Evolutionary conservation across 2,888 invertebrate species (phyloP), one percentile per base, ranked within the genome.

Genomic region (Agapostemon virescens): DNA sequence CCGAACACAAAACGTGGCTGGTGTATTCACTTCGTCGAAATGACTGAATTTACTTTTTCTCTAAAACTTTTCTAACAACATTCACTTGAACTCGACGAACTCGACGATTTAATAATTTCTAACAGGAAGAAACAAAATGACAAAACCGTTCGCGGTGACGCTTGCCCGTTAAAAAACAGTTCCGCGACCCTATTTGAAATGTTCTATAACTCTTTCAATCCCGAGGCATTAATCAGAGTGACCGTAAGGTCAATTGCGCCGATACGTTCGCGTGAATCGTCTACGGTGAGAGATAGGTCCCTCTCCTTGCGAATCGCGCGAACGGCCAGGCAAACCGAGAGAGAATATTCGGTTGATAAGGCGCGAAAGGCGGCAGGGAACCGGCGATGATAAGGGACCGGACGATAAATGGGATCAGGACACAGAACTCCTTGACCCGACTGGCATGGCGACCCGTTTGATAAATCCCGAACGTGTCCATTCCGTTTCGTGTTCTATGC

Each of bases 391-490:
- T 15, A 33, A 79, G 30, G 36, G 23, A 13, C 2, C 1, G 6
- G 9, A 42, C 17, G 33, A 49, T 42, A 33, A 45, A 71, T 9
- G 17, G 23, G 49, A 36, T 36, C 15, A 68, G n/a, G 40, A 23
- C 30, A 52, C 42, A 30, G 49, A 30, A 63, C 52, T 70, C 69
- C 69, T 74, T 82, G 83, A 83, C 83, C 82, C 78, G 45, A 58
- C 68, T 70, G 69, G 72, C 77, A 33, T 58, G 63, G 30, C 33
- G 69, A 74, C 45, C 20, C 38, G 26, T 26, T 36, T 49, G 75
- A 77, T 82, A 63, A 71, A 82, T 74, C 74, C 66, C 64, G 45
- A 81, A 26, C 42, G 26, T 58, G 38, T 40, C 26, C 61, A 26
- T 63, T 71, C 69, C 58, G 73, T 36, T 42, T 77, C 36, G 66